Conservation (phyloP, 2,888 invertebrate species). For the Xestoiulus laeticollis region DNA sequence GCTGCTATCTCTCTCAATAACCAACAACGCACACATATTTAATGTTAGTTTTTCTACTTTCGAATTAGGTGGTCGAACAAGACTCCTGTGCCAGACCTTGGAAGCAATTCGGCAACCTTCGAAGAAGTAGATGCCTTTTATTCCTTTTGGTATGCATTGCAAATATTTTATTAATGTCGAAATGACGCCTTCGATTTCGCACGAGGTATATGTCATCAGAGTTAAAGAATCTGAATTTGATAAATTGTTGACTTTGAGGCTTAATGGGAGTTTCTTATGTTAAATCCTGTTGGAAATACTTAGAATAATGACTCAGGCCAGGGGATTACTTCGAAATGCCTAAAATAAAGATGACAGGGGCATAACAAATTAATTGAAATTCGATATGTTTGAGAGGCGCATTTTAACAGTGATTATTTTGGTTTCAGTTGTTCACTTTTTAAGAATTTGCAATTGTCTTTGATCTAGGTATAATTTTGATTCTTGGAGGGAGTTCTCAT, state of each 20-base stretch:
- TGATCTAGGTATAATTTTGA: conserved; percentile 79
- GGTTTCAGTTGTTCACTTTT: not conserved
- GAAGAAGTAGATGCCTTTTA: conserved; percentile 94
- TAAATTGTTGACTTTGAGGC: not conserved
- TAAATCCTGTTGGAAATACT: not conserved
- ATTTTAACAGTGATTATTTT: not conserved
- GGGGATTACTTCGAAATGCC: not conserved
- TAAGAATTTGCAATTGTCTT: not conserved
- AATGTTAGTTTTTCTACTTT: conserved; percentile 47
- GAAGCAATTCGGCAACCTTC: conserved; percentile 77
- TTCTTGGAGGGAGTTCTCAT: conserved; percentile 99
- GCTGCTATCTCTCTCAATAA: not conserved
- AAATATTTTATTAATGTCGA: conserved; percentile 38
- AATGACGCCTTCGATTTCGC: conserved; percentile 16
- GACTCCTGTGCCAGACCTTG: conserved; percentile 83
- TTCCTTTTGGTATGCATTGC: conserved; percentile 84
- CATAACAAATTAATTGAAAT: not conserved
- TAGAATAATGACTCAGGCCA: not conserved
- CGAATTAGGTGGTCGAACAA: conserved; percentile 86
- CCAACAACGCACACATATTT: not conserved
- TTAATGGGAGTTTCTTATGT: not conserved
- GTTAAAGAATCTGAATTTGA: conserved; percentile 1
- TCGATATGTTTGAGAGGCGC: not conserved
- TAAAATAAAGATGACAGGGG: not conserved
- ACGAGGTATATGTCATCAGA: conserved; percentile 31